A percentile compares a stretch with the other conserved stretches of the same genome.
phyloP scores from a whole-genome alignment of 2,888 invertebrate genomes.

The Conistra vaccinii region DNA sequence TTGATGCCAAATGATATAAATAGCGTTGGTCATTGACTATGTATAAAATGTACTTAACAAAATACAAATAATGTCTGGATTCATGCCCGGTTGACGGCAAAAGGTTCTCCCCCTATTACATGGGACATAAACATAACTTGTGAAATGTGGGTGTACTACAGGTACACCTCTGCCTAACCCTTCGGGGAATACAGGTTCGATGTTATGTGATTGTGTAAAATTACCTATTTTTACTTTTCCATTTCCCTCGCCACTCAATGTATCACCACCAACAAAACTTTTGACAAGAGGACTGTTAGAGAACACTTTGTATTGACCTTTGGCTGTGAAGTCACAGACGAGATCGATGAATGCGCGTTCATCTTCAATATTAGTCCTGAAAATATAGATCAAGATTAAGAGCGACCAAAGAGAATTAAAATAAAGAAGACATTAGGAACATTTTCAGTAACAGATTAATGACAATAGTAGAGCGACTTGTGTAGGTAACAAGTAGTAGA shows the following conservation, averaged over 20 bases:
- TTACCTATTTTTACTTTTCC: conserved; percentile 73
- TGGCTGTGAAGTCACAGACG: conserved; percentile 70
- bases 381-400: conserved; percentile 31
- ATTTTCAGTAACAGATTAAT: neutral
- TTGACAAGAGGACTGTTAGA: conserved; percentile 63
- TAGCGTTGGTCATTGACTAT: neutral
- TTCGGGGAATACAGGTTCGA: neutral
- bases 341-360: conserved; percentile 63
- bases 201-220: too few species aligned
- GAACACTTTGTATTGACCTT: conserved; percentile 69
- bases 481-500: neutral
- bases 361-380: conserved; percentile 70
- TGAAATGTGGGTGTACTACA: neutral
- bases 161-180: too few species aligned
- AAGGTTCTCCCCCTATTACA: neutral
- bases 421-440: neutral
- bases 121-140: neutral
- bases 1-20: neutral
- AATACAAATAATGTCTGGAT: neutral
- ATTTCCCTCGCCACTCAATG: conserved; percentile 71
- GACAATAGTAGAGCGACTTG: neutral
- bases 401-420: neutral
- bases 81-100: too few species aligned
- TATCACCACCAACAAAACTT: conserved; percentile 59
- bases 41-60: neutral